A percentile compares a stretch with the other conserved stretches of the same genome.
These are phyloP conservation scores for Latrodectus geometricus DNA, from an alignment of 1,140 invertebrate species.

Conservation along the genomic window DNA sequence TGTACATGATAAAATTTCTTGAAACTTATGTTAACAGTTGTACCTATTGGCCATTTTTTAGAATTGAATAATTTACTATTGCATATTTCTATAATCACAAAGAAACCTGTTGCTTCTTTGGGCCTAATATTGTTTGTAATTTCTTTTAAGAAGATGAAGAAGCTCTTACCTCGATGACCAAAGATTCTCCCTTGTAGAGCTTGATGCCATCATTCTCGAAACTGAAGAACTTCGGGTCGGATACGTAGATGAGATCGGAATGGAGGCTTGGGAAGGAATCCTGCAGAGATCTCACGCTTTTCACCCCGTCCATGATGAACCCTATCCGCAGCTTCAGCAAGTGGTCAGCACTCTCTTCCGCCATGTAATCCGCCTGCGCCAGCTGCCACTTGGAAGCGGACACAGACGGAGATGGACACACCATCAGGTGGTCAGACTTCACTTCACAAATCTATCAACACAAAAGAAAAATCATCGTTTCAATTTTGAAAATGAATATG, in stretches of 20 bases:
- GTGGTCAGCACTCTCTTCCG: slow-evolving; percentile 60
- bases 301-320: slow-evolving; percentile 96
- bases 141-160: background rate
- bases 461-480: background rate
- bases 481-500: no score
- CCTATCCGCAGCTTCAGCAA: slow-evolving; percentile 75
- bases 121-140: background rate
- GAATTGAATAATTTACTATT: no score
- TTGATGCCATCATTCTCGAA: slow-evolving; percentile 77
- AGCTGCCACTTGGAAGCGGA: slow-evolving; percentile 29
- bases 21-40: no score
- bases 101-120: no score
- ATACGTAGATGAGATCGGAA: slow-evolving; percentile 86
- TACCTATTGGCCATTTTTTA: no score
- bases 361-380: slow-evolving; percentile 43
- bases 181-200: slow-evolving; percentile 90
- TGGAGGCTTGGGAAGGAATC: slow-evolving; percentile 85
- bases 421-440: slow-evolving; percentile 89
- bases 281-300: slow-evolving; percentile 86
- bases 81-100: no score
- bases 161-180: slow-evolving; percentile 83
- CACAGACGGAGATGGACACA: slow-evolving; percentile 91
- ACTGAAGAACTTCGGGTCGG: slow-evolving; percentile 87
- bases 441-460: slow-evolving; percentile 77
- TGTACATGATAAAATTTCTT: no score